Evolutionary conservation across 2,888 invertebrate genomes (phyloP), one percentile per base, ranked within the genome.

Genomic region (Xestia ashworthii): DNA sequence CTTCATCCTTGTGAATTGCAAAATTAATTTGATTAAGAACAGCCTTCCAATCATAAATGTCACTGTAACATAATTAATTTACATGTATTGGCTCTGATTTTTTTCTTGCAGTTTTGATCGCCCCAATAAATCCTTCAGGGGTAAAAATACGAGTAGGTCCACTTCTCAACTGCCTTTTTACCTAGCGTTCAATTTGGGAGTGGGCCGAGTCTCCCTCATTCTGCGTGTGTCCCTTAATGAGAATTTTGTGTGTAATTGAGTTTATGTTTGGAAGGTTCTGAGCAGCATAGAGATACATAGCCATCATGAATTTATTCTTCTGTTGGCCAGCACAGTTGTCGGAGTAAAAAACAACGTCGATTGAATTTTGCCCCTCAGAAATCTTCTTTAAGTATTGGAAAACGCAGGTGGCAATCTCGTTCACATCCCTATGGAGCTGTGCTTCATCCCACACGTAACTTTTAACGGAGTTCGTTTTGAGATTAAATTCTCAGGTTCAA

Each of bases 391-490:
- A 41, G 76, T 90, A 93, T 66, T 90, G 88, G 60, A 82, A 89
- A 66, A 93, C 87, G 76, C 91, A 92, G n/a, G 90, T 89, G 14
- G 70, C 92, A 71, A 93, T 89, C 82, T 92, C 91, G 71, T 90
- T 89, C 16, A 87, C 89, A 79, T 91, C 92, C 81, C 92, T 85
- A 69, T 90, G 80, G 22, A 87, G 85, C 32, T 67, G 48, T 12
- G 67, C 46, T 66, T 66, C 66, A 66, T 66, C 66, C 66, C 12
- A 67, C 48, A 67, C 48, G 32, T 69, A 69, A 44, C 69, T 53
- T 69, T 69, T 53, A 38, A 53, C 41, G 9, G 53, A n/a, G 22
- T 53, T 69, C 25, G n/a, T 69, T 55, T 55, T 41, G 22, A 68
- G 38, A 16, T 68, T 68, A 58, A 25, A 44, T 58, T 58, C 44